These are phyloP conservation scores for Drosophila lacertosa DNA, from an alignment of 1,140 invertebrate species.

Conservation along the genomic window DNA sequence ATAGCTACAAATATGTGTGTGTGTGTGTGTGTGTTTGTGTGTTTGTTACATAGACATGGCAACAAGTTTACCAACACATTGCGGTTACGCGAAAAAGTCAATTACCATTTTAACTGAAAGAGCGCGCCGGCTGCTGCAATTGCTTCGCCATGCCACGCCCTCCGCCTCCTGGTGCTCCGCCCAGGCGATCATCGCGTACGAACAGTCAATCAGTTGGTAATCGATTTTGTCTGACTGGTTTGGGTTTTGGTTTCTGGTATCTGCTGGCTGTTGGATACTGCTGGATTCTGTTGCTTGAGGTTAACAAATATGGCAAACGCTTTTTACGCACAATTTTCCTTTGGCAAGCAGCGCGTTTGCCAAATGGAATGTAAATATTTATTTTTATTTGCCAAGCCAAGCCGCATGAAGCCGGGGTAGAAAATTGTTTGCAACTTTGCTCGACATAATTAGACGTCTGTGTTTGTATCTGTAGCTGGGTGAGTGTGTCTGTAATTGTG, in stretches of 20 bases:
- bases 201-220: constrained; percentile 75
- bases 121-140: constrained; percentile 30
- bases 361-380: constrained; percentile 82
- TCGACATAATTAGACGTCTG: constrained; percentile 80
- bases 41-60: constrained; percentile 59
- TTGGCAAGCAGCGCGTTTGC: constrained; percentile 58
- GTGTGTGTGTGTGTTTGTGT: constrained; percentile 9
- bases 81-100: constrained; percentile 78
- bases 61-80: constrained; percentile 80
- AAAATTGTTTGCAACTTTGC: constrained; percentile 69
- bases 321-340: constrained; percentile 82
- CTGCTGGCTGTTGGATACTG: neutral
- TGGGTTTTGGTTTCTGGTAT: constrained; percentile 26
- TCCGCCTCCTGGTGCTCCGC: constrained; percentile 32
- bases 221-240: constrained; percentile 70
- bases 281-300: constrained; percentile 68
- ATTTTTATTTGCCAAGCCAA: constrained; percentile 72
- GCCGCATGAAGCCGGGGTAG: constrained; percentile 42
- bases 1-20: constrained; percentile 12
- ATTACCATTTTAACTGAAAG: constrained; percentile 78
- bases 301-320: constrained; percentile 72
- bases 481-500: constrained; percentile 6
- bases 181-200: constrained; percentile 33
- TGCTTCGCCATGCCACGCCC: neutral
- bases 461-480: constrained; percentile 15